phyloP scores from a whole-genome alignment of 2,113 vertebrate species.

The Actenoides hombroni region DNA sequence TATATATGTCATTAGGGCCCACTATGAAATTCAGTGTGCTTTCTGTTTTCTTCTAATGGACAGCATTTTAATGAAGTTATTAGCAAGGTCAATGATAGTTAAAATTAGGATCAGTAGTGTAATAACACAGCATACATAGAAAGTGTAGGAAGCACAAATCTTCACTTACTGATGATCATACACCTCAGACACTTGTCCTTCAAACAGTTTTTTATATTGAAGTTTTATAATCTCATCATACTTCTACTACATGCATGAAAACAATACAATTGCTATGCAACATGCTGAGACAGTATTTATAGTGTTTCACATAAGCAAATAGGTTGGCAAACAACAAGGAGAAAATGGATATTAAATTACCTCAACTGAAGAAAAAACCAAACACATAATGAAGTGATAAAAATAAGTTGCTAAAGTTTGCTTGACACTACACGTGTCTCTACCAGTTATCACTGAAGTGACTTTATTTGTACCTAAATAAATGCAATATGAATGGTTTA shows the following conservation, averaged over 20 bases:
- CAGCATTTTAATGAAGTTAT: neutral
- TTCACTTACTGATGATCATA: neutral
- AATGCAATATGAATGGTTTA: neutral
- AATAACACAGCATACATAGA: neutral
- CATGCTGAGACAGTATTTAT: neutral
- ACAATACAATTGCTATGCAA: slow-evolving; percentile 29
- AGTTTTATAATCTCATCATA: neutral
- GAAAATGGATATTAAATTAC: neutral
- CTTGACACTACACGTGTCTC: neutral
- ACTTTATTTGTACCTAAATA: neutral
- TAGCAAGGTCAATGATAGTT: neutral
- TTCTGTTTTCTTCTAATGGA: neutral
- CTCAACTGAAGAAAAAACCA: neutral
- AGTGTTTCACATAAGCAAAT: neutral
- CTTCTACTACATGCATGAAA: neutral
- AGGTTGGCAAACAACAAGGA: neutral
- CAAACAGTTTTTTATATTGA: neutral
- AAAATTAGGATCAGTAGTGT: neutral
- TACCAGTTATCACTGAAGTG: neutral
- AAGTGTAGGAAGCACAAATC: neutral
- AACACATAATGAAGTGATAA: neutral
- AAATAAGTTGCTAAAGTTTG: neutral
- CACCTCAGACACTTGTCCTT: neutral
- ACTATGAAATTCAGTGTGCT: neutral
- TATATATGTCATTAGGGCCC: neutral